phyloP scores from a whole-genome alignment of 2,888 invertebrate genomes.

The Epirrita christyi region DNA sequence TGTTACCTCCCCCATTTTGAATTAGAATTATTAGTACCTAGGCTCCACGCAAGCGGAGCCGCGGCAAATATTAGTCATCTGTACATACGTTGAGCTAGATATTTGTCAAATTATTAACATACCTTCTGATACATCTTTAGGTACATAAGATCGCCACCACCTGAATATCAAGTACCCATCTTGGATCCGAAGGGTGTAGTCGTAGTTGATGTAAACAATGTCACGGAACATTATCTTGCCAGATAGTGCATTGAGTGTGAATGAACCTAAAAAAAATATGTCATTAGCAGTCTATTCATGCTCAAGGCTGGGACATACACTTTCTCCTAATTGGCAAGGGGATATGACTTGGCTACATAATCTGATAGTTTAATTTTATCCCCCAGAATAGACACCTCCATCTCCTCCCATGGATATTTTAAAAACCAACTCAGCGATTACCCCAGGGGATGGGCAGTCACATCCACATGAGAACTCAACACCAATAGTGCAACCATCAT shows the following conservation, averaged over 20 bases:
- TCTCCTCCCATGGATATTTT: no score
- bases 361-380: neutral
- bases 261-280: conserved; percentile 88
- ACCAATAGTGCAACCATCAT: no score
- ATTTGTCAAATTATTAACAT: no score
- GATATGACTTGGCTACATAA: neutral
- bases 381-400: no score
- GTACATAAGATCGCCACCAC: conserved; percentile 98
- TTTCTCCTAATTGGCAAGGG: neutral
- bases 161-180: conserved; percentile 99
- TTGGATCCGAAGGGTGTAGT: conserved; percentile 96
- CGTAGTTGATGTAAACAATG: conserved; percentile 96
- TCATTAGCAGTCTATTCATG: neutral
- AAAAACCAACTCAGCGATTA: no score
- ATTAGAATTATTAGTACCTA: no score
- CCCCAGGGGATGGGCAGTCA: no score
- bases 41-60: no score
- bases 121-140: conserved; percentile 98
- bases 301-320: neutral
- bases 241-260: conserved; percentile 97
- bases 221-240: conserved; percentile 99
- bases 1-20: no score
- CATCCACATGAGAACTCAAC: no score
- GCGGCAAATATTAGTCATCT: neutral
- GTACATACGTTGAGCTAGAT: no score